A percentile compares a stretch with the other conserved stretches of the same genome.
phyloP scores from a whole-genome alignment of 2,113 vertebrate genomes.

The Saguinus midas region DNA sequence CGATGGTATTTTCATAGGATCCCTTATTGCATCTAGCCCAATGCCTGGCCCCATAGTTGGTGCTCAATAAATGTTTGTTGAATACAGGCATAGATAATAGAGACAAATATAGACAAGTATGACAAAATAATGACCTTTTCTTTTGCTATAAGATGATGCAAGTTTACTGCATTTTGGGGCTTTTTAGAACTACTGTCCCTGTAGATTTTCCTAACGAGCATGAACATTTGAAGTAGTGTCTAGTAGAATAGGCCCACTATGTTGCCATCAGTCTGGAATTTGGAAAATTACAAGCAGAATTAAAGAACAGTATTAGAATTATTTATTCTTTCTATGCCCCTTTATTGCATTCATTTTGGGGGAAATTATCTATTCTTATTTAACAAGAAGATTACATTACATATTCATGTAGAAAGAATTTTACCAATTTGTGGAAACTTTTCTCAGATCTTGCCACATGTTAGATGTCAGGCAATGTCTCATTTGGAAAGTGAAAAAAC shows the following conservation, averaged over 20 bases:
- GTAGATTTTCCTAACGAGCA: neutral
- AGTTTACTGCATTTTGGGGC: neutral
- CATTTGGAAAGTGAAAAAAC: conserved; percentile 62
- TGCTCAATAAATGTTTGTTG: conserved; percentile 40
- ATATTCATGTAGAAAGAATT: conserved; percentile 74
- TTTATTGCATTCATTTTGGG: conserved; percentile 71
- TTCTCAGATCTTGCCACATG: conserved; percentile 69
- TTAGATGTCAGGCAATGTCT: conserved; percentile 60
- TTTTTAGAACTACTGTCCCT: neutral
- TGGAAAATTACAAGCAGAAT: conserved; percentile 75
- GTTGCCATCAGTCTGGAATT: conserved; percentile 78
- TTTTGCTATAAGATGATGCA: conserved; percentile 20
- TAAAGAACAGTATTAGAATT: conserved; percentile 79
- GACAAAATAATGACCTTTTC: conserved; percentile 12
- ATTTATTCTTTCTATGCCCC: conserved; percentile 76
- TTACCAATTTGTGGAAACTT: conserved; percentile 71
- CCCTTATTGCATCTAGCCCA: neutral
- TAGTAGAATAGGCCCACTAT: conserved; percentile 72
- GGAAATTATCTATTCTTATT: conserved; percentile 70
- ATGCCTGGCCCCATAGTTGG: neutral
- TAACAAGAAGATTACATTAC: conserved; percentile 67
- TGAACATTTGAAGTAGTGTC: conserved; percentile 45
- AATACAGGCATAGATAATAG: neutral
- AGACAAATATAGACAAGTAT: conserved; percentile 10
- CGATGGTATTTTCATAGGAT: neutral